phyloP scores from a whole-genome alignment of 2,113 vertebrate genomes.

The Ahaetulla prasina region DNA sequence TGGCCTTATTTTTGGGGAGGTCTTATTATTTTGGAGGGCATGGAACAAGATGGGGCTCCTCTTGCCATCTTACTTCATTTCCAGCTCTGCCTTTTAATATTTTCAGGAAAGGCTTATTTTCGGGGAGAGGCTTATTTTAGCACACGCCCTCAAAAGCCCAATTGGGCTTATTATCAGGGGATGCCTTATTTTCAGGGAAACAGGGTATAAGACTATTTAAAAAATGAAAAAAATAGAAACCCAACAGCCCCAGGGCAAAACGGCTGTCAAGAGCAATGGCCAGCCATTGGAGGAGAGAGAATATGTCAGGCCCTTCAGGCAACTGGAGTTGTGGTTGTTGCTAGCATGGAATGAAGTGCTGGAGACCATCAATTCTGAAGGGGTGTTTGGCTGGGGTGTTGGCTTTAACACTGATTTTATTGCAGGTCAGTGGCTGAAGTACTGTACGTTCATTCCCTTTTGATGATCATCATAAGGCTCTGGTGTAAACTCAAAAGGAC shows the following conservation, averaged over 20 bases:
- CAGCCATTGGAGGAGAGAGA: background rate
- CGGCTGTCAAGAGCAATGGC: background rate
- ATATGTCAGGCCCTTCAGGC: background rate
- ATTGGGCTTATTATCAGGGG: too few species aligned
- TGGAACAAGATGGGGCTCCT: too few species aligned
- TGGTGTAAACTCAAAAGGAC: background rate
- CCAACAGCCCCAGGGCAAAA: background rate
- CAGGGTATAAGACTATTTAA: background rate
- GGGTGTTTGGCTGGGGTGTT: background rate
- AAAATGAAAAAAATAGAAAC: background rate
- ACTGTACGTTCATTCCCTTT: background rate
- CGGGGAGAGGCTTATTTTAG: too few species aligned
- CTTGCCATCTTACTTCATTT: too few species aligned
- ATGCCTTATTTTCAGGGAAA: too few species aligned
- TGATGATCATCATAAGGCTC: background rate
- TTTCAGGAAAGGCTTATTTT: too few species aligned
- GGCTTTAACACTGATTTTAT: background rate
- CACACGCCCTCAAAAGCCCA: too few species aligned
- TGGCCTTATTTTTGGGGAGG: too few species aligned
- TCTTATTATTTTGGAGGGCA: too few species aligned
- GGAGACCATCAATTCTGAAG: background rate
- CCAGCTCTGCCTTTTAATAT: too few species aligned
- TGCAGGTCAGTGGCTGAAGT: background rate
- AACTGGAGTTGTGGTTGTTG: background rate
- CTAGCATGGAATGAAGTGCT: background rate